These are phyloP conservation scores for Dasypolia templi DNA, from an alignment of 2,888 invertebrate species.

Conservation along the genomic window DNA sequence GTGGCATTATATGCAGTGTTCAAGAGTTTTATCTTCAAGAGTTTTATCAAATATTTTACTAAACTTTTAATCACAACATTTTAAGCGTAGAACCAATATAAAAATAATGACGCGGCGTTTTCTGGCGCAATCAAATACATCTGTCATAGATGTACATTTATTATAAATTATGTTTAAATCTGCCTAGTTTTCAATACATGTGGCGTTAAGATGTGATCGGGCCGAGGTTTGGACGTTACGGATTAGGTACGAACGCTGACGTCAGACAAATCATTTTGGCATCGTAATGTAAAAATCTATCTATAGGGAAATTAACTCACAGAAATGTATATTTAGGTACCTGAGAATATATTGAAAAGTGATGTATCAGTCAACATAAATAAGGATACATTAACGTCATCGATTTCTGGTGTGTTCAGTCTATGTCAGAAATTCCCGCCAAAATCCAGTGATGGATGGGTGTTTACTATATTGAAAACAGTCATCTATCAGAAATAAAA, in stretches of 20 bases:
- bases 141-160: conserved; percentile 62
- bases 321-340: conserved; percentile 38
- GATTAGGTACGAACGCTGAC: conserved; percentile 56
- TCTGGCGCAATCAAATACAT: conserved; percentile 61
- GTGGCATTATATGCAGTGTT: not conserved
- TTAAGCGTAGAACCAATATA: conserved; percentile 10
- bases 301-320: conserved; percentile 51
- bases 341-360: conserved; percentile 36
- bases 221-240: conserved; percentile 51
- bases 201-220: conserved; percentile 59
- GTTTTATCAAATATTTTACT: not conserved
- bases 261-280: conserved; percentile 59
- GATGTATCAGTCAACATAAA: conserved; percentile 35
- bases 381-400: conserved; percentile 37
- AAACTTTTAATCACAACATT: conserved; percentile 6
- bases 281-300: conserved; percentile 58
- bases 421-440: conserved; percentile 12
- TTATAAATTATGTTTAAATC: conserved; percentile 63
- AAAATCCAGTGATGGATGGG: conserved; percentile 18
- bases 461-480: not conserved
- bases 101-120: conserved; percentile 36
- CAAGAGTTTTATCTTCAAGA: not conserved
- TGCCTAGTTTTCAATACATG: conserved; percentile 58
- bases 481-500: conserved; percentile 12
- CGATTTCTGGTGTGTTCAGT: conserved; percentile 16